phyloP scores from a whole-genome alignment of 2,113 vertebrate species.

The Chascanopsetta lugubris region DNA sequence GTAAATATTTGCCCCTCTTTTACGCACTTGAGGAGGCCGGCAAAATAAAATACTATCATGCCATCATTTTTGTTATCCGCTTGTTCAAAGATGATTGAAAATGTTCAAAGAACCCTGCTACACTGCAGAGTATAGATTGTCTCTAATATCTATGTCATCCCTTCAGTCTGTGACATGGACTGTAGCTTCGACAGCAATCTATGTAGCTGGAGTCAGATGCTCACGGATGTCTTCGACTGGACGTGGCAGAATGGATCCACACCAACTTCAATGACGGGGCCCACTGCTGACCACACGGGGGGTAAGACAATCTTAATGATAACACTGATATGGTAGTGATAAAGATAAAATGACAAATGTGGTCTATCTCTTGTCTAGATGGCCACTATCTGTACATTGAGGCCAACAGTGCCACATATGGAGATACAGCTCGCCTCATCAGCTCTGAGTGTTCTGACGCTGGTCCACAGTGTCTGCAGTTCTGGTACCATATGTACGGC shows the following conservation, averaged over 20 bases:
- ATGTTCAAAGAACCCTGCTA: too few relatives aligned
- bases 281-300: slow-evolving; percentile 68
- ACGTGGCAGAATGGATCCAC: slow-evolving; percentile 59
- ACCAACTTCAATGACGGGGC: slow-evolving; percentile 58
- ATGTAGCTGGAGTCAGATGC: slow-evolving; percentile 66
- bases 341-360: too few relatives aligned
- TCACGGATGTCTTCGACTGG: slow-evolving; percentile 72
- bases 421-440: slow-evolving; percentile 76
- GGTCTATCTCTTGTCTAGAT: not conserved
- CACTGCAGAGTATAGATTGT: too few relatives aligned
- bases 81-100: too few relatives aligned
- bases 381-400: slow-evolving; percentile 67
- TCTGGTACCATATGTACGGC: slow-evolving; percentile 89
- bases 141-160: not conserved
- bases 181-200: slow-evolving; percentile 62
- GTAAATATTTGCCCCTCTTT: too few relatives aligned
- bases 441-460: slow-evolving; percentile 72
- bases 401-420: slow-evolving; percentile 41
- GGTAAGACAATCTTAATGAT: slow-evolving; percentile 29
- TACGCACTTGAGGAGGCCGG: too few relatives aligned
- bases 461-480: slow-evolving; percentile 83
- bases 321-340: too few relatives aligned
- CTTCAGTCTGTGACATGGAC: slow-evolving; percentile 55
- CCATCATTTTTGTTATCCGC: too few relatives aligned
- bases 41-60: too few relatives aligned